Evolutionary conservation across 2,888 invertebrate genomes (phyloP), one percentile per base, ranked within the genome.

Genomic region (Crocallis elinguaria): DNA sequence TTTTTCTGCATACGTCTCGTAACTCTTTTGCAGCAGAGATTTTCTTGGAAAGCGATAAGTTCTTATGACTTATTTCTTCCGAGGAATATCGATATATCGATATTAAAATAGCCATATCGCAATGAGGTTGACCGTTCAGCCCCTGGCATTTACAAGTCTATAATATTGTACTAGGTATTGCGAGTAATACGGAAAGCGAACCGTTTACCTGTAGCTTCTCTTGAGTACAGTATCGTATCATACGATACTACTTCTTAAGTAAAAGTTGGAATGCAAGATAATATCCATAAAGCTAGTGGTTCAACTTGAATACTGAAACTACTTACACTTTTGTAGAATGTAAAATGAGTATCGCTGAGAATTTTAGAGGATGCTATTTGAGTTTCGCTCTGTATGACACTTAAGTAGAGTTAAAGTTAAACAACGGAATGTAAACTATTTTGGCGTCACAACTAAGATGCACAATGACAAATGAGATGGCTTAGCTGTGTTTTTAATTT

Each of bases 201-300:
- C 19, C 25, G 36, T 12, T 14, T 38, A 53, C 53, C 53, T 53
- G 53, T 53, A 48, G 53, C 53, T 43, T 53, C 53, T 37, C 13
- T 19, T 14, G 13, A 23, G 17, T 19, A 19, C 19, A 4, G 19
- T 6, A 19, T 19, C 6, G 19, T 19, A 45, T 3, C 23, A 29
- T 30, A 42, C 23, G 25, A 46, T 42, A 39, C 37, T 13, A 44
- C 37, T 46, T 42, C 14, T 29, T 19, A 25, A 42, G 45, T 25
- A 48, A 38, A 42, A 48, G 37, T 48, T 52, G 21, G 33, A 42
- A 42, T 32, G 30, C 29, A 4, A 17, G 16, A 46, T 36, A 42
- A 46, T 52, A 52, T 38, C 42, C 38, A 45, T 44, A 39, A 49
- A 54, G 23, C n/a, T 16, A 44, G 21, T 7, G 38, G 30, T 25